Evolutionary conservation across 2,113 vertebrate genomes (phyloP).

Genomic region (Alethe diademata): DNA sequence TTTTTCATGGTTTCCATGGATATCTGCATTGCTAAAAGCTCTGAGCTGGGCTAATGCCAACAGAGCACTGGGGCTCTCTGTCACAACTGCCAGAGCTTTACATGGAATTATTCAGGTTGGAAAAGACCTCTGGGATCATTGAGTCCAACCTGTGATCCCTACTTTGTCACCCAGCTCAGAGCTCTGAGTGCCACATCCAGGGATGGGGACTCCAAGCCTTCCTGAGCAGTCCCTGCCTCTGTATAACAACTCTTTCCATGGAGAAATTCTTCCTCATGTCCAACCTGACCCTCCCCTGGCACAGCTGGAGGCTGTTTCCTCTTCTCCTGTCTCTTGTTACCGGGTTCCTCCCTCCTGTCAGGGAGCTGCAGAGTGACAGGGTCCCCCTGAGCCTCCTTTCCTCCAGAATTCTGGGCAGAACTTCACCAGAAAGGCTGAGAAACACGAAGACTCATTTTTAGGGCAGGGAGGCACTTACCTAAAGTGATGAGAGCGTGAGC

Average conservation of each 20-base stretch:
- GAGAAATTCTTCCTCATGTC: background rate
- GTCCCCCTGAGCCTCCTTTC: background rate
- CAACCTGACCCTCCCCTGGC: background rate
- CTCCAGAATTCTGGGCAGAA: background rate
- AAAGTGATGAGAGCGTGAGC: constrained; percentile 90
- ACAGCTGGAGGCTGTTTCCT: background rate
- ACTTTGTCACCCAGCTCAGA: background rate
- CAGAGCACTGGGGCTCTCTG: background rate
- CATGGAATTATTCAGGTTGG: background rate
- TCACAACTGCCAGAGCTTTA: background rate
- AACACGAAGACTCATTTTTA: fast-evolving
- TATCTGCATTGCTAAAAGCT: background rate
- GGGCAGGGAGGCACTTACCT: constrained; percentile 69
- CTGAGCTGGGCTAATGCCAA: background rate
- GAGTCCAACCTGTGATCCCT: background rate
- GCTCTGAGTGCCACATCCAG: background rate
- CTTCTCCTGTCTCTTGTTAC: background rate
- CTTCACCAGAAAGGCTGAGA: background rate
- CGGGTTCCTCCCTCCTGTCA: background rate
- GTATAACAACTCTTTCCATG: background rate
- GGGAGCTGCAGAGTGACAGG: background rate
- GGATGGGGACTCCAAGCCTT: background rate
- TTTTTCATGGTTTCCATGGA: constrained; percentile 2
- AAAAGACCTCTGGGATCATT: background rate
- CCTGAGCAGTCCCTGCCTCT: background rate